A percentile compares a stretch with the other conserved stretches of the same genome.
These are phyloP conservation scores for Mesocentrotus franciscanus DNA, from an alignment of 53 echinoderm and acorn worm genomes.

Conservation along the genomic window DNA sequence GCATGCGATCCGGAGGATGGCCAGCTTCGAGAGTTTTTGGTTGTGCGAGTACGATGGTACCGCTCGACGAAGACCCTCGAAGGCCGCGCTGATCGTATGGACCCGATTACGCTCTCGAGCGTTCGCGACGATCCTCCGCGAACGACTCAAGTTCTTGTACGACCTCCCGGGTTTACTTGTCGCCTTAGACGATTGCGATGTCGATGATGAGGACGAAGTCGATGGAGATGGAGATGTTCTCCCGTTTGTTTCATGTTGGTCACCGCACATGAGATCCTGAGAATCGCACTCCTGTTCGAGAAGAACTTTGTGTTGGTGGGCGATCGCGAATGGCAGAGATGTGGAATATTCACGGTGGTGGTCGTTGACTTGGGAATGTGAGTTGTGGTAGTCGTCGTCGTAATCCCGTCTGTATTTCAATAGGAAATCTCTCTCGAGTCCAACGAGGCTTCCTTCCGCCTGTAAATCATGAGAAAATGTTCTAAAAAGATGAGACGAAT, in stretches of 20 bases:
- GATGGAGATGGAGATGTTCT: conserved; percentile 55
- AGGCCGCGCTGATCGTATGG: conserved; percentile 97
- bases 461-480: conserved; percentile 1
- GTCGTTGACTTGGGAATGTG: neutral
- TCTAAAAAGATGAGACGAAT: neutral
- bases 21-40: conserved; percentile 98
- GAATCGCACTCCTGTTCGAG: conserved; percentile 21
- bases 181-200: conserved; percentile 55
- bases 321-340: conserved; percentile 19
- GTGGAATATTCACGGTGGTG: conserved; percentile 26
- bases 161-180: conserved; percentile 68
- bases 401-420: conserved; percentile 48
- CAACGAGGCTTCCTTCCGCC: neutral
- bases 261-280: conserved; percentile 24
- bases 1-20: conserved; percentile 95
- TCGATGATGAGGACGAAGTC: conserved; percentile 51
- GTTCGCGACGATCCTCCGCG: conserved; percentile 94
- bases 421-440: conserved; percentile 25
- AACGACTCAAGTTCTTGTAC: conserved; percentile 88
- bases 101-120: conserved; percentile 96
- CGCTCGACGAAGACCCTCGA: conserved; percentile 94
- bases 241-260: conserved; percentile 26
- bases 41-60: conserved; percentile 99
- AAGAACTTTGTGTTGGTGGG: conserved; percentile 35
- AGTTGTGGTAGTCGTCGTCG: conserved; percentile 67